These are phyloP conservation scores for Drosophila biarmipes DNA, from an alignment of 1,140 invertebrate species.

Conservation along the genomic window DNA sequence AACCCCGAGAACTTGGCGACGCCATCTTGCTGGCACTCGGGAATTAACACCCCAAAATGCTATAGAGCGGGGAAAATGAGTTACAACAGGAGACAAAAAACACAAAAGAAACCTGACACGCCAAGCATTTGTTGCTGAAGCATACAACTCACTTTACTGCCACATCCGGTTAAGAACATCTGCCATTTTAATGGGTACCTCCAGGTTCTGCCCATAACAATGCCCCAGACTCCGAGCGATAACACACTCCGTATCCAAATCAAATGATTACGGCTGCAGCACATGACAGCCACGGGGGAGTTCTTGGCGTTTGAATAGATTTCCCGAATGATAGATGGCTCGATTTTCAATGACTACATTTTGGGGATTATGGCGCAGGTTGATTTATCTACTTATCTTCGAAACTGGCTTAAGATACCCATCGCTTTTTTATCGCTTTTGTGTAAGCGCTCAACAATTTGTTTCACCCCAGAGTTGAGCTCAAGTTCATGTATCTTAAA, in stretches of 20 bases:
- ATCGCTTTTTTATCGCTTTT: neutral
- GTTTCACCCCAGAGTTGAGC: neutral
- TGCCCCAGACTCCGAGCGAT: slow-evolving; percentile 16
- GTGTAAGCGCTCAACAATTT: slow-evolving; percentile 5
- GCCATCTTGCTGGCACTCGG: slow-evolving; percentile 3
- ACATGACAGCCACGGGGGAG: slow-evolving; percentile 60
- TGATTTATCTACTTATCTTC: slow-evolving; percentile 35
- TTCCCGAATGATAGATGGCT: slow-evolving; percentile 42
- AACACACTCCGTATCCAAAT: slow-evolving; percentile 57
- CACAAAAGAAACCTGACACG: slow-evolving; percentile 42
- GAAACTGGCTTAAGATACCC: neutral
- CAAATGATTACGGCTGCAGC: slow-evolving; percentile 71
- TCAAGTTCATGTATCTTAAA: slow-evolving; percentile 3
- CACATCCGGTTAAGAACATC: slow-evolving; percentile 20
- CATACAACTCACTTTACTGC: slow-evolving; percentile 24
- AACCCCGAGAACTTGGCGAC: neutral
- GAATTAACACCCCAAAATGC: slow-evolving; percentile 20
- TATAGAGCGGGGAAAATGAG: slow-evolving; percentile 27
- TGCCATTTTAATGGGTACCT: slow-evolving; percentile 51
- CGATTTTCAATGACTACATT: slow-evolving; percentile 35
- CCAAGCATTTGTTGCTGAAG: slow-evolving; percentile 50
- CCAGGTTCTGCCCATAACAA: slow-evolving; percentile 63
- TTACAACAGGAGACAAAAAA: slow-evolving; percentile 3
- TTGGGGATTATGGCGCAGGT: slow-evolving; percentile 22
- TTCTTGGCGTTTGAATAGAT: slow-evolving; percentile 14